Evolutionary conservation across 2,888 invertebrate genomes (phyloP).

Genomic region (Rhopalosiphum nymphaeae): DNA sequence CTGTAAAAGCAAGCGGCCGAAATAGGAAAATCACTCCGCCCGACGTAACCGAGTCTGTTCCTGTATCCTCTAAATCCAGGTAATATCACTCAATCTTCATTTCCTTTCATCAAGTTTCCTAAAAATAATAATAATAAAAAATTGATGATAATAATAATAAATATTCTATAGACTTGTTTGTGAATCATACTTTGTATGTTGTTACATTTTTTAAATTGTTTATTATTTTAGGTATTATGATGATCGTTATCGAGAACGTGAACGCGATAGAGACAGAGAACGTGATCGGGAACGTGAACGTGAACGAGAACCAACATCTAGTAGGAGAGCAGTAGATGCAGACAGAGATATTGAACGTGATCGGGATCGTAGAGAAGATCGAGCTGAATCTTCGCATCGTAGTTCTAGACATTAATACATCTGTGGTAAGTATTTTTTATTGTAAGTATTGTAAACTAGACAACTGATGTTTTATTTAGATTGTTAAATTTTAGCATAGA

Average conservation of each 20-base stretch:
- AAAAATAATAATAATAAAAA: conserved; percentile 32
- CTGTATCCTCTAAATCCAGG: conserved; percentile 74
- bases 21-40: conserved; percentile 76
- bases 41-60: conserved; percentile 73
- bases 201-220: neutral
- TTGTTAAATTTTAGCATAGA: conserved; percentile 56
- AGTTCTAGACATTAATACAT: conserved; percentile 76
- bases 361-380: conserved; percentile 78
- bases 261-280: conserved; percentile 67
- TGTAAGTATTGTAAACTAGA: conserved; percentile 62
- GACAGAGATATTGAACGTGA: conserved; percentile 75
- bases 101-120: conserved; percentile 60
- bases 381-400: conserved; percentile 74
- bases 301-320: conserved; percentile 61
- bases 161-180: conserved; percentile 60
- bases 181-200: neutral
- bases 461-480: conserved; percentile 53
- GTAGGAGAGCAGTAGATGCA: conserved; percentile 75
- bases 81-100: conserved; percentile 67
- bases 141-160: conserved; percentile 29
- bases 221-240: conserved; percentile 80
- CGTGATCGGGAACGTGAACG: conserved; percentile 68
- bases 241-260: conserved; percentile 84
- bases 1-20: conserved; percentile 68
- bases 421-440: conserved; percentile 59